These are phyloP conservation scores for Mus spretus DNA, from an alignment of 2,797 vertebrate genomes.

Conservation along the genomic window DNA sequence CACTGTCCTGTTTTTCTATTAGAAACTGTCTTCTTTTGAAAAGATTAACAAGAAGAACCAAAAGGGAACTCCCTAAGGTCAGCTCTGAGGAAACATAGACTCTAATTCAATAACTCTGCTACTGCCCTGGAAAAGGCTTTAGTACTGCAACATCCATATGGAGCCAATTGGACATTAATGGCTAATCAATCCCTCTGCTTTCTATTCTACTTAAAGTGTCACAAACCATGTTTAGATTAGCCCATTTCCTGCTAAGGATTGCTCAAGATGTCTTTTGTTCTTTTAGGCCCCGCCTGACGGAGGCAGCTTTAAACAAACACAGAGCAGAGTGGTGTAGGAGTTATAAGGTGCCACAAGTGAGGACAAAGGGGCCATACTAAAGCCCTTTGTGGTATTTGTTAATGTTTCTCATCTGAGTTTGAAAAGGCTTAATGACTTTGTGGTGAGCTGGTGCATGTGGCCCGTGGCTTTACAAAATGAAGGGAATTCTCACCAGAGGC, in stretches of 20 bases:
- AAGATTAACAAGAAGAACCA: slow-evolving; percentile 89
- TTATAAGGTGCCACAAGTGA: slow-evolving; percentile 94
- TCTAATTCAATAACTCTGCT: slow-evolving; percentile 92
- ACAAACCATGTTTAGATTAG: slow-evolving; percentile 93
- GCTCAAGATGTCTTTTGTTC: slow-evolving; percentile 94
- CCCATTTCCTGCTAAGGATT: slow-evolving; percentile 93
- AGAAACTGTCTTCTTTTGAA: slow-evolving; percentile 87
- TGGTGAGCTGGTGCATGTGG: slow-evolving; percentile 93
- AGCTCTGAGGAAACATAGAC: slow-evolving; percentile 91
- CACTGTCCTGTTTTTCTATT: slow-evolving; percentile 81
- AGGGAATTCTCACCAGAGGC: slow-evolving; percentile 94
- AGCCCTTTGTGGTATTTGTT: slow-evolving; percentile 95
- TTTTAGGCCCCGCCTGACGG: slow-evolving; percentile 90
- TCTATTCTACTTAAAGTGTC: slow-evolving; percentile 93
- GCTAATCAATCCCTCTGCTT: slow-evolving; percentile 92
- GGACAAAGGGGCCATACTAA: slow-evolving; percentile 93
- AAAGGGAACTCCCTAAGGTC: slow-evolving; percentile 92
- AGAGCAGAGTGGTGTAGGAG: slow-evolving; percentile 90
- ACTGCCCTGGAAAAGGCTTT: slow-evolving; percentile 90
- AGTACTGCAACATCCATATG: slow-evolving; percentile 92
- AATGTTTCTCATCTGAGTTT: slow-evolving; percentile 97
- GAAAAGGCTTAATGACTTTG: slow-evolving; percentile 96
- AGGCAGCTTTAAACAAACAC: slow-evolving; percentile 94
- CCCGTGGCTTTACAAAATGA: slow-evolving; percentile 94
- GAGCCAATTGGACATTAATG: slow-evolving; percentile 92